Evolutionary conservation across 1,140 invertebrate genomes (phyloP), one percentile per base, ranked within the genome.

Genomic region (Alviniconcha marisindica): DNA sequence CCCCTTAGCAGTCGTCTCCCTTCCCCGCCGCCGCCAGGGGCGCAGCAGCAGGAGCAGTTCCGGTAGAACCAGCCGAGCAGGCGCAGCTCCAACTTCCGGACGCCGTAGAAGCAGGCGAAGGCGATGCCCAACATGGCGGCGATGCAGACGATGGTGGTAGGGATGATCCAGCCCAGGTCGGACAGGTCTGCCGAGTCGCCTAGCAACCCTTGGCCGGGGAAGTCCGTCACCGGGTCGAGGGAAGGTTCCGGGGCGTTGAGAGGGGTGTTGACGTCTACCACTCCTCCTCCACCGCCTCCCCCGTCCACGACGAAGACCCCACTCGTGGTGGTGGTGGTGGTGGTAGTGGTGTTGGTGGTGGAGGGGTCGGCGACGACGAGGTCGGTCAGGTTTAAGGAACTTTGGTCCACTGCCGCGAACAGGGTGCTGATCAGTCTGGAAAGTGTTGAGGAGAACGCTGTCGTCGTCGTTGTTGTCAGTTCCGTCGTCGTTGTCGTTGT

Each of bases 141-240:
- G 28, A 81, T 48, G 7, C 24, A 69, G 14, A 40, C 78, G 33
- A 84, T 42, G 73, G 51, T 44, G 4, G 40, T 44, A 12, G 83
- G 83, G 21, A 84, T 81, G 44, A 84, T 38, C 83, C 83, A 84
- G 28, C 69, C 83, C 12, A 84, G 54, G 0, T 84, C 78, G n/a
- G 10, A 36, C 0, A 66, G 31, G 54, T 84, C 36, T 10, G 18
- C 36, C 15, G 51, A 63, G 44, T n/a, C 10, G 10, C 18, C 21
- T 5, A 60, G 38, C 3, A 12, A 31, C 44, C 51, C 14, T 10
- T 14, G 5, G 36, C 5, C 12, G 14, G 18, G 36, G 33, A 4
- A 12, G 0, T 24, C 14, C n/a, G 48, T 54, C 21, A 84, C 38
- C 15, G 48, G 48, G 18, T 71, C 76, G 21, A 79, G 60, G 18